phyloP scores from a whole-genome alignment of 2,113 vertebrate species.

The Albula glossodonta region DNA sequence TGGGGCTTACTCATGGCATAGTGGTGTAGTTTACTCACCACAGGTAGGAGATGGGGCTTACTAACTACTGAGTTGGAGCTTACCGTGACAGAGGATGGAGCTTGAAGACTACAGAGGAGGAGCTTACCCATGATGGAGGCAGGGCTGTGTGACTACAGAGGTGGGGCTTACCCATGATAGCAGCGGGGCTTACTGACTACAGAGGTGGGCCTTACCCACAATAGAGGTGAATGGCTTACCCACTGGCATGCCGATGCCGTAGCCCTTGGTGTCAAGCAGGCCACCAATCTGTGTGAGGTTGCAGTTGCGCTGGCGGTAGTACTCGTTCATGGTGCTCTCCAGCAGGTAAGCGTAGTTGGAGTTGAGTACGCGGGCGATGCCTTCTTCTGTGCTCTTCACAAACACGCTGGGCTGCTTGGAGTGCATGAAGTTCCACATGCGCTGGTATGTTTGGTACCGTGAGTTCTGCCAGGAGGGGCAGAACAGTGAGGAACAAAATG shows the following conservation, averaged over 20 bases:
- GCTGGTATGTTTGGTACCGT: slow-evolving; percentile 96
- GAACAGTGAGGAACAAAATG: slow-evolving; percentile 19
- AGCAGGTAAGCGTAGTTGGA: slow-evolving; percentile 97
- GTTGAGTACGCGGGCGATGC: slow-evolving; percentile 93
- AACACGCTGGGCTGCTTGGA: slow-evolving; percentile 97
- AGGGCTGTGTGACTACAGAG: background rate
- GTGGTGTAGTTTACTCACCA: no score
- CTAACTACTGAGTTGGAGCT: background rate
- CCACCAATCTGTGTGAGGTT: slow-evolving; percentile 98
- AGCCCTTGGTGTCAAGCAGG: slow-evolving; percentile 98
- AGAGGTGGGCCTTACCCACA: background rate
- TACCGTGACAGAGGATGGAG: no score
- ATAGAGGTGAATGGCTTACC: slow-evolving; percentile 67
- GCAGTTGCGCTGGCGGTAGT: slow-evolving; percentile 96
- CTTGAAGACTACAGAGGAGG: background rate
- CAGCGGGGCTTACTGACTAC: background rate
- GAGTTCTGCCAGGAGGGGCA: slow-evolving; percentile 79
- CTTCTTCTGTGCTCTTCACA: slow-evolving; percentile 98
- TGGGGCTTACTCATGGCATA: background rate
- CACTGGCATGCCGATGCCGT: slow-evolving; percentile 96
- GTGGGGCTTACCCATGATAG: background rate
- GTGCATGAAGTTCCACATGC: slow-evolving; percentile 99
- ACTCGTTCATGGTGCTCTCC: slow-evolving; percentile 99
- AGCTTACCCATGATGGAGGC: background rate
- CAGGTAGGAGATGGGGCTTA: no score